Base-by-base conservation (phyloP, 2,797 vertebrate species). In the Poecilia velifera region DNA sequence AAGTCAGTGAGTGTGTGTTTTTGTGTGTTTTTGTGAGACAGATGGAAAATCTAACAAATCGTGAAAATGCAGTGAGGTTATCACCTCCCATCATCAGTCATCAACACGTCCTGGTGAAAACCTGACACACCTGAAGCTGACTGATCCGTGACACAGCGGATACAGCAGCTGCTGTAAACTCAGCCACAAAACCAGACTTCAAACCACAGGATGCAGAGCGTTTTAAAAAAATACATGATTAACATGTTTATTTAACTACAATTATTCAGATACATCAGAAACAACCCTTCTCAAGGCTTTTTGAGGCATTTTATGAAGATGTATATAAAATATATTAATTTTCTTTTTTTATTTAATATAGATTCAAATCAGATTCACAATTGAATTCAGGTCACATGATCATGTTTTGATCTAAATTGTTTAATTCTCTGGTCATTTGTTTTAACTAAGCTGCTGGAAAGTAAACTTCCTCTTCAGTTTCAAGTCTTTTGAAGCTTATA, bases 1-100 rank as follows among this genome's bases (percentile, higher is more conserved):
- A 13, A 16, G 25, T 64, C 53, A 34, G 31, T 18, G 75, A 31
- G 72, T 47, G 36, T 10, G 6, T 57, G 25, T n/a, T n/a, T n/a
- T n/a, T n/a, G 12, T 22, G 49, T 8, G 72, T 25, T 46, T 71
- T 51, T 34, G 12, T 4, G 39, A 62, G 8, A 39, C 51, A 28
- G 34, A 43, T 22, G 41, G 73, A 72, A 47, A 41, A 76, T 59
- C 45, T 39, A 41, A 53, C 49, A 73, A 59, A 43, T 76, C 14
- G 22, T 25, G 1, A 47, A 59, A 41, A 51, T 10, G 16, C 46
- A 16, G 46, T n/a, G 18, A 70, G 66, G 5, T 70, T 9, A 18
- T 22, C 36, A 41, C 20, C 66, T 28, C 18, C 39, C 18, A 43
- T 2, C 18, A 22, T 70, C n/a, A 70, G 9, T 36, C 18, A 41